Base-by-base conservation (phyloP, 2,113 vertebrate genomes). In the Myiagra hebetior region DNA sequence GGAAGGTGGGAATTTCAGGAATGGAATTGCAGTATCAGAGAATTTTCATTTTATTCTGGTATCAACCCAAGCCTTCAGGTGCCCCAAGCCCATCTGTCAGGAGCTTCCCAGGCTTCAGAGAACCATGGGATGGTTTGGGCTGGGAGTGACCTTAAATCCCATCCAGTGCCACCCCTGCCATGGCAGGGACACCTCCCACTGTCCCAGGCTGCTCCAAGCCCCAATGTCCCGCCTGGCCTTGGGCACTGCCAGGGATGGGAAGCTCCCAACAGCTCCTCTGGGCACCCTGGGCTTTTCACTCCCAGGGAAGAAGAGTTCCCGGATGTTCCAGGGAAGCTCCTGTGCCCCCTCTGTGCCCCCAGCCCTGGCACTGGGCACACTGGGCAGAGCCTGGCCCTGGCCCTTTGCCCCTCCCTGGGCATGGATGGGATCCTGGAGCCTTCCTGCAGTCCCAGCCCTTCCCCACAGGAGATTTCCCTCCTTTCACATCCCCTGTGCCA, bases 311-410 rank as follows among this genome's bases (percentile, higher is more conserved):
- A 56, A 49, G 30, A 2, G 35, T 28, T 49, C 15, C 42, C 50
- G 39, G 60, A 2, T 41, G 6, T 41, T 41, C 59, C 69, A 55
- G 69, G n/a, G 41, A 27, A 22, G 2, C 23, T 73, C 13, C n/a
- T 3, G 11, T 35, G 44, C 7, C 22, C 15, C 2, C 0, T 18
- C 18, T 21, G 52, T 52, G 11, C 27, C 47, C n/a, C 31, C 80
- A 83, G 56, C 37, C 11, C 37, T 53, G 46, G 65, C 67, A 8
- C 80, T 70, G 79, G 62, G 41, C 18, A 11, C 28, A 18, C 72
- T 30, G 46, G 10, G 1, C n/a, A 50, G 13, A 81, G 63, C 57
- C 64, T 46, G 62, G 21, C 9, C 30, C 21, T 1, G 0, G 10
- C 44, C 18, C 44, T 79, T 22, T 84, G 55, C 10, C 53, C n/a